These are phyloP conservation scores for Pluvialis apricaria DNA, from an alignment of 2,113 vertebrate species.

Conservation along the genomic window DNA sequence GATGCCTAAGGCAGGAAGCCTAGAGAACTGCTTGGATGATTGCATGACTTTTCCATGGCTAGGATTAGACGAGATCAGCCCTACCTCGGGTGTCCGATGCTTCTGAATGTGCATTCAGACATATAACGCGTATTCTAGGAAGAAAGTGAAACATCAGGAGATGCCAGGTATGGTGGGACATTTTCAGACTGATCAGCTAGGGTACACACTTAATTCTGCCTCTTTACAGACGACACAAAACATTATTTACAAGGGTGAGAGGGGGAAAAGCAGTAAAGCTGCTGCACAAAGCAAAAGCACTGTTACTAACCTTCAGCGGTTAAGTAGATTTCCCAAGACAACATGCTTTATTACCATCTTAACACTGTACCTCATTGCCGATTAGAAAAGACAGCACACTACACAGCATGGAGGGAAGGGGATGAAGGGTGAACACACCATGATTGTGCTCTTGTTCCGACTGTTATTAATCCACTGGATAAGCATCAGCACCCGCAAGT, in stretches of 20 bases:
- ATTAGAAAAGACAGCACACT: not conserved
- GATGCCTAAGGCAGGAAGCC: not conserved
- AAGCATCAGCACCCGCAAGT: not conserved
- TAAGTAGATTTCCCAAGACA: not conserved
- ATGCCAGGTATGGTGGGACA: not conserved
- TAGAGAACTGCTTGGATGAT: not conserved
- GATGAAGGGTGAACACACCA: not conserved
- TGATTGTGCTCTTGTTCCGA: not conserved
- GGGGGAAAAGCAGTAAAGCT: not conserved
- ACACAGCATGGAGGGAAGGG: fast-evolving
- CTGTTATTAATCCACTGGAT: not conserved
- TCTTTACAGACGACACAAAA: not conserved
- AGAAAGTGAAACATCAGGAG: not conserved
- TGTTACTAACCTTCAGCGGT: not conserved
- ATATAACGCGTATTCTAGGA: not conserved
- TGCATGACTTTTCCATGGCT: not conserved
- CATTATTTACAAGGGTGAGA: not conserved
- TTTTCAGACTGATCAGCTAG: not conserved
- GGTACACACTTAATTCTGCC: not conserved
- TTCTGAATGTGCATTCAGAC: not conserved
- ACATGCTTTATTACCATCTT: not conserved
- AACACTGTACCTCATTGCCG: not conserved
- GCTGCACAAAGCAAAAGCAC: not conserved
- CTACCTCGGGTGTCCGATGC: not conserved
- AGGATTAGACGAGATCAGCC: not conserved